Evolutionary conservation across 2,797 vertebrate genomes (phyloP).

Genomic region (Poecilia wingei): DNA sequence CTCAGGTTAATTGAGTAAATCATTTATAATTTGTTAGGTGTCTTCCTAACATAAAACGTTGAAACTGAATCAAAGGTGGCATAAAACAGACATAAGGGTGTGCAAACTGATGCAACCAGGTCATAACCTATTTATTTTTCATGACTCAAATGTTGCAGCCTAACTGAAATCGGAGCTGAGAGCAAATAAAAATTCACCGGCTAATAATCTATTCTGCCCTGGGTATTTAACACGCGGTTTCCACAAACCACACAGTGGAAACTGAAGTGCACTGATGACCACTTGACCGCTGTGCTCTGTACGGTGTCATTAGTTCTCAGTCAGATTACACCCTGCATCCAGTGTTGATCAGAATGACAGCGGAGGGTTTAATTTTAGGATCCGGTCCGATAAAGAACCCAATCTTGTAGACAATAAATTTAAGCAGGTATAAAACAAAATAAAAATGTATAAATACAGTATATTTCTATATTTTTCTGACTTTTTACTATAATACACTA

Average conservation of each 20-base stretch:
- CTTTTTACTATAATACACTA: background rate
- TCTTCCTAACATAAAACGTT: too few relatives aligned
- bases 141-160: background rate
- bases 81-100: too few relatives aligned
- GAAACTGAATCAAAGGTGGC: too few relatives aligned
- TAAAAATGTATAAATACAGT: background rate
- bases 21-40: too few relatives aligned
- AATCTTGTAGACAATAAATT: background rate
- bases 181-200: constrained; percentile 16
- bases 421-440: background rate
- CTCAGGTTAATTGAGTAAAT: too few relatives aligned
- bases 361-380: constrained; percentile 9
- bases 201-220: constrained; percentile 29
- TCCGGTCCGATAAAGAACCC: background rate
- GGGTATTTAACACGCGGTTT: constrained; percentile 7
- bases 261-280: constrained; percentile 31
- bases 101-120: too few relatives aligned
- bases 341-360: constrained; percentile 12
- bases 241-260: constrained; percentile 31
- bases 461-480: background rate
- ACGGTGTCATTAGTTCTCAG: constrained; percentile 12
- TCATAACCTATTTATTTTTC: too few relatives aligned
- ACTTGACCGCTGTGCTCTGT: constrained; percentile 20
- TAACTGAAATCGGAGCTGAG: constrained; percentile 37
- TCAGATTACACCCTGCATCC: background rate